phyloP scores from a whole-genome alignment of 2,797 vertebrate genomes.

The Rhyacichthys aspro region DNA sequence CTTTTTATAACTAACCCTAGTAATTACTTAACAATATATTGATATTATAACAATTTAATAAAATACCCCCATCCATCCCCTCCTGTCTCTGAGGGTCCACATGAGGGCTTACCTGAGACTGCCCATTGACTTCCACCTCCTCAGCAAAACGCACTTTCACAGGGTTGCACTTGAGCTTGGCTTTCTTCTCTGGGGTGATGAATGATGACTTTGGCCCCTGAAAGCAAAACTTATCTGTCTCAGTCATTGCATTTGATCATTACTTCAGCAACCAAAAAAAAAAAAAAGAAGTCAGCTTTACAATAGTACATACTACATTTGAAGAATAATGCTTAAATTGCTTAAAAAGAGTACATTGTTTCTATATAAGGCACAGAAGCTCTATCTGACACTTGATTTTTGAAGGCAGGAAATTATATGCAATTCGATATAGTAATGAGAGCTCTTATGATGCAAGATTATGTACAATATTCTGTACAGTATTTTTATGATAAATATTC shows the following conservation, averaged over 20 bases:
- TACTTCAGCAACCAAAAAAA: no score
- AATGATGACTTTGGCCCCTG: slow-evolving; percentile 97
- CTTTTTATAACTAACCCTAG: no score
- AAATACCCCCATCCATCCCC: no score
- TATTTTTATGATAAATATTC: not conserved
- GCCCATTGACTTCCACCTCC: slow-evolving; percentile 93
- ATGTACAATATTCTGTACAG: not conserved
- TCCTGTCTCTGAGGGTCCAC: no score
- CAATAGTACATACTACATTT: no score
- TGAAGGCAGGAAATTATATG: not conserved
- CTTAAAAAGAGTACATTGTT: not conserved
- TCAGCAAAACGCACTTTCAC: slow-evolving; percentile 96
- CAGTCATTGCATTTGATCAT: no score
- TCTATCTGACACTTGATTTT: not conserved
- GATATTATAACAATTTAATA: no score
- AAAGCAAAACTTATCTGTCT: slow-evolving; percentile 26
- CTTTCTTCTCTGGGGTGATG: slow-evolving; percentile 95
- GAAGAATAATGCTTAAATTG: no score
- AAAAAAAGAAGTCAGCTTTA: no score
- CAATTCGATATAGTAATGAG: no score
- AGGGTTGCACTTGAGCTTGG: slow-evolving; percentile 91
- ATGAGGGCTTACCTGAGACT: slow-evolving; percentile 84
- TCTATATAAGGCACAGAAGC: not conserved
- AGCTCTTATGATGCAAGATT: no score
- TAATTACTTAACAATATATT: no score